Conservation (phyloP, 2,888 invertebrate species). For the Limnephilus auricula region DNA sequence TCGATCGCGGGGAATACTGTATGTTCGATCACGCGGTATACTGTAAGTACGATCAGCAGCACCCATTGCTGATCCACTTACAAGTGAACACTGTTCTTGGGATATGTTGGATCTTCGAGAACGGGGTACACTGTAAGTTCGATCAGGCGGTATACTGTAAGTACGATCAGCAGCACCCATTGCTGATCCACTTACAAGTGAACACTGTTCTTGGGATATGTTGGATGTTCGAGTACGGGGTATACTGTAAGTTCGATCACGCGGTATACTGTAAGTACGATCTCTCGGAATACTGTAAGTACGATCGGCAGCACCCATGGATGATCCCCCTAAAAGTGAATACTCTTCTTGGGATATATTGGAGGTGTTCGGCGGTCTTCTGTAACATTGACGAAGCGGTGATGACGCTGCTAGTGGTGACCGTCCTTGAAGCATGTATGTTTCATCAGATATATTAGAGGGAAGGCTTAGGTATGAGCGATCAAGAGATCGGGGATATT, state of each 20-base stretch:
- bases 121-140: background rate
- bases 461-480: background rate
- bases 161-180: background rate
- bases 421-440: background rate
- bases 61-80: background rate
- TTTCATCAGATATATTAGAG: background rate
- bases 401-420: background rate
- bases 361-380: background rate
- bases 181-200: background rate
- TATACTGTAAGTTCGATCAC: background rate
- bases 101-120: background rate
- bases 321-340: background rate
- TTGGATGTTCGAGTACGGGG: background rate
- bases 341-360: background rate
- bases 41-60: background rate
- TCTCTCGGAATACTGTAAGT: too few species aligned
- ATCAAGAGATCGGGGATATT: slow-evolving; percentile 16
- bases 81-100: background rate
- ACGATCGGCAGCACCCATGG: background rate
- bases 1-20: background rate
- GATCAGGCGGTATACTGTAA: background rate
- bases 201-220: background rate
- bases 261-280: background rate
- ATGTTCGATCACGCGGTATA: background rate
- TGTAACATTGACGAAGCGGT: background rate